These are phyloP conservation scores for Xylocampa areola DNA, from an alignment of 2,888 invertebrate species.

Conservation along the genomic window DNA sequence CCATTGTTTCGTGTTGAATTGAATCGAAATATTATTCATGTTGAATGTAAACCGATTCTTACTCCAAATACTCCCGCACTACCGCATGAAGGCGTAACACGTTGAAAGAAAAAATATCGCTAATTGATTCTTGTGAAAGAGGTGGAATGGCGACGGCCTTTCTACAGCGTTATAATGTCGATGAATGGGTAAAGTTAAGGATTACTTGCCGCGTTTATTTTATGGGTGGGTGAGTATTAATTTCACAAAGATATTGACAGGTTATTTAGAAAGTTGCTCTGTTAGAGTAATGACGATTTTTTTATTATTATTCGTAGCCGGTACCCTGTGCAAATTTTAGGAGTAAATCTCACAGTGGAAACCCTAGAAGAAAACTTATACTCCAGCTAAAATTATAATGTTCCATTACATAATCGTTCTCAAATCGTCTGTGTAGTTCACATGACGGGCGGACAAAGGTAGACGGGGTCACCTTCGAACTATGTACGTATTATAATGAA, in stretches of 20 bases:
- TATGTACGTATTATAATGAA: constrained; percentile 37
- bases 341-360: neutral
- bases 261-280: no score
- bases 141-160: no score
- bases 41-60: constrained; percentile 12
- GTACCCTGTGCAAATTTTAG: no score
- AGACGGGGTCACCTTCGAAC: constrained; percentile 69
- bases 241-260: no score
- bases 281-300: no score
- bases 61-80: constrained; percentile 20
- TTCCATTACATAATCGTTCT: constrained; percentile 32
- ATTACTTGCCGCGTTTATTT: no score
- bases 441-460: constrained; percentile 60
- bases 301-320: no score
- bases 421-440: constrained; percentile 50
- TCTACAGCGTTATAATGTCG: neutral
- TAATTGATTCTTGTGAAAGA: neutral
- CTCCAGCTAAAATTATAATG: neutral
- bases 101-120: neutral
- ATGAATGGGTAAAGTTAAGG: no score
- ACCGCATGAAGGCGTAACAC: neutral
- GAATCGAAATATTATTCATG: constrained; percentile 16
- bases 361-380: neutral
- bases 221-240: no score
- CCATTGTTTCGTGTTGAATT: constrained; percentile 19